phyloP scores from a whole-genome alignment of 2,797 vertebrate species.

The Natrix natrix region DNA sequence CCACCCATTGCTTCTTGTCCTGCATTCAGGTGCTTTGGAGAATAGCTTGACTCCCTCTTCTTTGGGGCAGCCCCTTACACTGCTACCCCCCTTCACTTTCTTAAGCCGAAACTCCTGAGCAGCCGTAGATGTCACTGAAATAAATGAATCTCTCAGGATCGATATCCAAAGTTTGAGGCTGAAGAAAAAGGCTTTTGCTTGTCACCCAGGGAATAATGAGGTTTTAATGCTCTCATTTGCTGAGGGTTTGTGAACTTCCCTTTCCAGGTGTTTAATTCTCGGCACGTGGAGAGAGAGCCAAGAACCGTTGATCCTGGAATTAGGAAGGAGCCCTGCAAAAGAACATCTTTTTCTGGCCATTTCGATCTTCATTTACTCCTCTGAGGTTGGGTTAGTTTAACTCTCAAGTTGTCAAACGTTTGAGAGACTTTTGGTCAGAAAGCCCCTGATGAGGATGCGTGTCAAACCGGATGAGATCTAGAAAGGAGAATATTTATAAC shows the following conservation, averaged over 20 bases:
- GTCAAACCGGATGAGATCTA: neutral
- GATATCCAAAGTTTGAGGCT: constrained; percentile 31
- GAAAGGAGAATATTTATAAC: too few relatives aligned
- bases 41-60: too few relatives aligned
- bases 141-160: constrained; percentile 39
- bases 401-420: neutral
- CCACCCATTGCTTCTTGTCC: too few relatives aligned
- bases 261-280: neutral
- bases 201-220: constrained; percentile 42
- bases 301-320: constrained; percentile 23
- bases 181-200: constrained; percentile 12
- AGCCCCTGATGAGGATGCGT: fast-evolving
- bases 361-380: neutral
- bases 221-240: constrained; percentile 24
- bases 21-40: too few relatives aligned
- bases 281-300: neutral
- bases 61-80: too few relatives aligned
- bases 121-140: constrained; percentile 38
- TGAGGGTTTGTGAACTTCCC: neutral
- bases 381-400: neutral
- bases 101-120: constrained; percentile 6
- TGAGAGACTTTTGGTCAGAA: neutral
- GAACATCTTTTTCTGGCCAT: neutral
- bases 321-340: neutral
- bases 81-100: neutral